Percentiles rank a stretch among this genome's conserved stretches.
Conservation (phyloP, 2,113 vertebrate species). For the Callithrix jacchus region DNA sequence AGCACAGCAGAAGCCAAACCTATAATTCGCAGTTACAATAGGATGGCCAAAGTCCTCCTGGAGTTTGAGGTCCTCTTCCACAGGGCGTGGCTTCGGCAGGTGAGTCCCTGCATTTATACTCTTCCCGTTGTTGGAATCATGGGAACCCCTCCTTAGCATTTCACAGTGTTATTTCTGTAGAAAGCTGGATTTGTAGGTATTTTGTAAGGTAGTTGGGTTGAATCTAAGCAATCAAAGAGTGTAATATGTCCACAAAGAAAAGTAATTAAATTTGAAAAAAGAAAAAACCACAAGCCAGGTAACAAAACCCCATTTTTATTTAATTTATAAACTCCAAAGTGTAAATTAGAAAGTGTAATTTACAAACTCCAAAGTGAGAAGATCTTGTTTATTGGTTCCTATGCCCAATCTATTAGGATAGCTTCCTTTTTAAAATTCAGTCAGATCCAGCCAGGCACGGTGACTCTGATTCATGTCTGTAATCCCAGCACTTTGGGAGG, state of each 20-base stretch:
- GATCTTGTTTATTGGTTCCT: background rate
- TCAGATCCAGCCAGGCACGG: background rate
- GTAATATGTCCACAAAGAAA: background rate
- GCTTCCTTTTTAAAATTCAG: background rate
- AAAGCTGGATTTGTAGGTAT: background rate
- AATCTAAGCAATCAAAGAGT: background rate
- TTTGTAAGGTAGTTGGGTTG: background rate
- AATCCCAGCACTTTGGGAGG: too few species aligned
- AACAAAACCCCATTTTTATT: conserved; percentile 13
- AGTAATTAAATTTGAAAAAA: background rate
- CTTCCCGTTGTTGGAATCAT: rapidly evolving
- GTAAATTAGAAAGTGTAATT: background rate
- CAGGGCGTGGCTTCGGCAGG: conserved; percentile 91
- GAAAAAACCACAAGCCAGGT: background rate
- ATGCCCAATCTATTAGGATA: background rate
- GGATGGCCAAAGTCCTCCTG: conserved; percentile 87
- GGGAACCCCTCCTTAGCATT: background rate
- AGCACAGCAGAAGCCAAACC: conserved; percentile 86
- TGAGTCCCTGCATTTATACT: conserved; percentile 56
- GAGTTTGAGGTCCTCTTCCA: conserved; percentile 94
- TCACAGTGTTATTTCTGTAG: background rate
- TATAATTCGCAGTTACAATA: conserved; percentile 91
- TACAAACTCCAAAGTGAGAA: background rate
- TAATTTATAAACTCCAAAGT: background rate
- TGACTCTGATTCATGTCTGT: too few species aligned